Evolutionary conservation across 2,113 vertebrate species (phyloP).

Genomic region (rat (Rattus norvegicus)): GRCr8 NC_086021.1:152411501-152412000

Average conservation of each 20-base stretch:
- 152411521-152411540: neutral
- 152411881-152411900: neutral
- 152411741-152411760: neutral
- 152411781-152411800: neutral
- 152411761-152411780: neutral
- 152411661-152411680: neutral
- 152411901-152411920: neutral
- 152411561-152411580: neutral
- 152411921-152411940: neutral
- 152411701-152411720: neutral
- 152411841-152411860: neutral
- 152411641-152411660: neutral
- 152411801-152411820: neutral
- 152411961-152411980: neutral
- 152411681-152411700: neutral
- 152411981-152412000: neutral
- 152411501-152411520: neutral
- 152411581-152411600: neutral
- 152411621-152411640: neutral
- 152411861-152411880: neutral
- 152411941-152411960: constrained; percentile 16
- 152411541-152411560: neutral
- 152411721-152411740: neutral
- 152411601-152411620: neutral
- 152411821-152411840: neutral